These are phyloP conservation scores for Nasonia oneida DNA, from an alignment of 2,888 invertebrate genomes.

Conservation along the genomic window DNA sequence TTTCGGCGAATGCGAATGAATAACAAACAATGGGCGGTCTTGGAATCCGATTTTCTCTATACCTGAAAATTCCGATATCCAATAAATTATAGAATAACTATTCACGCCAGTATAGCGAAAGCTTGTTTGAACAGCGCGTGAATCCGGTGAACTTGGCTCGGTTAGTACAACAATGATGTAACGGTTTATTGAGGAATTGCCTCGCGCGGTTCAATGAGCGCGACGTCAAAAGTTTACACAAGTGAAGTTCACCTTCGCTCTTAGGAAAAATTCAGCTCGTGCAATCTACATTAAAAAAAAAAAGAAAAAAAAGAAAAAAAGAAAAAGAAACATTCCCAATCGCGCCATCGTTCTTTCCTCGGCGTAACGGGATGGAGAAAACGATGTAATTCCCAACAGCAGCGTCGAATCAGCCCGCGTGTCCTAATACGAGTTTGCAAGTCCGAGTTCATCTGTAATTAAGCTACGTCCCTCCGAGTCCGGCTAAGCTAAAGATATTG, in stretches of 20 bases:
- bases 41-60: too few relatives aligned
- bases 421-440: background rate
- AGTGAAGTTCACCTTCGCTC: background rate
- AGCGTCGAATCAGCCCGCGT: background rate
- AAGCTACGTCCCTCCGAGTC: constrained; percentile 23
- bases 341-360: too few relatives aligned
- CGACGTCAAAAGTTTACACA: background rate
- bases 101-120: background rate
- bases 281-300: too few relatives aligned
- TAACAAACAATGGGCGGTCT: background rate
- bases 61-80: background rate
- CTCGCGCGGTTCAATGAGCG: background rate
- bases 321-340: too few relatives aligned
- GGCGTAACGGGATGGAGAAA: background rate
- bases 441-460: constrained; percentile 36
- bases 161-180: background rate
- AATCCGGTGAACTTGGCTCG: background rate
- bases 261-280: background rate
- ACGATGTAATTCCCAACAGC: background rate
- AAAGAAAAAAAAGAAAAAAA: too few relatives aligned
- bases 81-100: background rate
- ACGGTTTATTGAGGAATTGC: background rate
- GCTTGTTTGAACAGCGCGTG: background rate
- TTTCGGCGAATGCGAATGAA: background rate
- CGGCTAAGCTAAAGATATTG: constrained; percentile 48